Percentiles rank a stretch among this genome's conserved stretches.
These are phyloP conservation scores for Enteromius paludinosus DNA, from an alignment of 2,797 vertebrate species.

Conservation along the genomic window DNA sequence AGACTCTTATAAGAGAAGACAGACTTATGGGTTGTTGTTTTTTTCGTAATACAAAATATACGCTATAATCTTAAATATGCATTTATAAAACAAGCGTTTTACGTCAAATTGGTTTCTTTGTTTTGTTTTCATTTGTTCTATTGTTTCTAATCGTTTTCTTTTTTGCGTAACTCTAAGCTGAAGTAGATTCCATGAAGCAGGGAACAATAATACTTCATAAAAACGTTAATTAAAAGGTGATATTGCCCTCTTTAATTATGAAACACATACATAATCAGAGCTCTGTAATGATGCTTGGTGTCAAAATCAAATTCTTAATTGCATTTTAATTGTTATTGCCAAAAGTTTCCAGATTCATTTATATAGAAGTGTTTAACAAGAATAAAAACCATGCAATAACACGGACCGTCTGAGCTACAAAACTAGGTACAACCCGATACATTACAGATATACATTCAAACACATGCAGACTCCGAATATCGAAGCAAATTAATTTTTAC, in stretches of 20 bases:
- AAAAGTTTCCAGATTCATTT: too few relatives aligned
- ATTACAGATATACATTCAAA: neutral
- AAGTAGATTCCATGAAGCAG: neutral
- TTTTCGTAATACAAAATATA: neutral
- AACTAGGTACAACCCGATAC: neutral
- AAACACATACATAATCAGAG: neutral
- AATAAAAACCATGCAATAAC: neutral
- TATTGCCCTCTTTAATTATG: neutral
- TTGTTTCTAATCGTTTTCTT: neutral
- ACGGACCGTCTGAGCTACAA: neutral
- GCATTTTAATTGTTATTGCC: neutral
- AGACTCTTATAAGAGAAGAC: neutral
- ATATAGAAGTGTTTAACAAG: too few relatives aligned
- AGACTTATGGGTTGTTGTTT: neutral
- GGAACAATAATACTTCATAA: neutral
- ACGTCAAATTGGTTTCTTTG: neutral
- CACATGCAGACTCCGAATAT: neutral
- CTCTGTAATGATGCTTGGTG: neutral
- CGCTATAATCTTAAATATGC: neutral
- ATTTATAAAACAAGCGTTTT: neutral
- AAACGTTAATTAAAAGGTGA: constrained; percentile 9
- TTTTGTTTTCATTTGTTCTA: neutral
- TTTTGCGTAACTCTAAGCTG: neutral
- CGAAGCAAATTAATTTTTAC: neutral
- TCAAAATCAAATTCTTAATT: neutral